A percentile compares a stretch with the other conserved stretches of the same genome.
Evolutionary conservation across 2,888 invertebrate genomes (phyloP).

Genomic region (Andrena trimmerana): DNA sequence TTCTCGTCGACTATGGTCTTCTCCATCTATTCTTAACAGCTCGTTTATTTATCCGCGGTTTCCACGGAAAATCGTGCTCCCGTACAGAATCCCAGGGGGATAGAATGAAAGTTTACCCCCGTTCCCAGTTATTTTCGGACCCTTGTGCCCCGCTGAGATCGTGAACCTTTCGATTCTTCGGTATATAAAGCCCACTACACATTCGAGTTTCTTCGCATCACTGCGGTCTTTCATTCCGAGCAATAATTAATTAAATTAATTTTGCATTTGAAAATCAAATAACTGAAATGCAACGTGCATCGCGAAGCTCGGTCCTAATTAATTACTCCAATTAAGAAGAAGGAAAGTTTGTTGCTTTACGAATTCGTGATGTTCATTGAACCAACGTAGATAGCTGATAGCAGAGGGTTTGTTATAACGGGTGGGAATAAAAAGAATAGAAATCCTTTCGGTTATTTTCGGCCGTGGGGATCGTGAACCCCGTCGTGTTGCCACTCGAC

Average conservation of each 20-base stretch:
- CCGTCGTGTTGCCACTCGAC: constrained; percentile 29
- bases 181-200: background rate
- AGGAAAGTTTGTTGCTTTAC: no score
- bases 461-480: constrained; percentile 50
- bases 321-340: background rate
- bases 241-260: background rate
- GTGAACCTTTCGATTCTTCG: constrained; percentile 13
- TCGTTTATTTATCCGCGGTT: constrained; percentile 61
- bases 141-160: constrained; percentile 10
- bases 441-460: constrained; percentile 51
- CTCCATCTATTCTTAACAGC: constrained; percentile 65
- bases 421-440: background rate
- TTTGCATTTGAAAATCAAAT: background rate
- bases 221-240: background rate
- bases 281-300: background rate
- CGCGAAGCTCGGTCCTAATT: background rate
- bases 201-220: background rate
- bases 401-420: constrained; percentile 8
- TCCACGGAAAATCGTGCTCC: constrained; percentile 46
- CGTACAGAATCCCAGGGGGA: constrained; percentile 24
- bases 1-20: constrained; percentile 35
- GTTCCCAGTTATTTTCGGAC: constrained; percentile 52
- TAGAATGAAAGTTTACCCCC: constrained; percentile 58
- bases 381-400: constrained; percentile 12
- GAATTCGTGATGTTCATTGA: background rate